Conservation (phyloP, 2,113 vertebrate species). For the Corvus hawaiiensis region DNA sequence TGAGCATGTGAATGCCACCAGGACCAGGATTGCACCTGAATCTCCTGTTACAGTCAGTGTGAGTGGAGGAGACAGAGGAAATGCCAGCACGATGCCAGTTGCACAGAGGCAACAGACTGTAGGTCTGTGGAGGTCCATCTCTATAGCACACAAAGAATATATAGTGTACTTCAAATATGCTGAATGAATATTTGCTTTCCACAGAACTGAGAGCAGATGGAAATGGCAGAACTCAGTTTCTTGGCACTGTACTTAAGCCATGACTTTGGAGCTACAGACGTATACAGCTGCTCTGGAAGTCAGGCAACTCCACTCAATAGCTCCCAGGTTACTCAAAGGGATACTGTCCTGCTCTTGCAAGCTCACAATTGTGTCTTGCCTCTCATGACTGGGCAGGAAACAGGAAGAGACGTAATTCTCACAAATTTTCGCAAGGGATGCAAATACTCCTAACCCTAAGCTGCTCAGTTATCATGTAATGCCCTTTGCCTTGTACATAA, state of each 20-base stretch:
- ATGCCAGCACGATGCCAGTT: accelerated
- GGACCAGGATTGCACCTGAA: background rate
- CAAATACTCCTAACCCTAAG: background rate
- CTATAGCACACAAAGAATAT: background rate
- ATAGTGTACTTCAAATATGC: background rate
- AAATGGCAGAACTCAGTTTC: background rate
- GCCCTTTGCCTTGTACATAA: background rate
- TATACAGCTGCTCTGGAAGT: background rate
- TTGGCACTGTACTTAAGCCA: background rate
- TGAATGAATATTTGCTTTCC: background rate
- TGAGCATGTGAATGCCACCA: background rate
- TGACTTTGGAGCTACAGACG: background rate
- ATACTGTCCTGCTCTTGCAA: background rate
- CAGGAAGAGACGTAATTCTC: background rate
- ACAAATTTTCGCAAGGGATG: background rate
- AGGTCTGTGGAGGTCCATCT: background rate
- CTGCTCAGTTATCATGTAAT: accelerated
- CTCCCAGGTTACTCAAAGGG: background rate
- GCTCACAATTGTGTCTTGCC: background rate
- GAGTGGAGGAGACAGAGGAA: background rate
- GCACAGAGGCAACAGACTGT: background rate
- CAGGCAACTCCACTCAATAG: accelerated
- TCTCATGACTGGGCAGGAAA: background rate
- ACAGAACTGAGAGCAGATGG: background rate
- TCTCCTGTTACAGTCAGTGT: background rate